Conservation (phyloP, 2,113 vertebrate species). For the Psettodes erumei region DNA sequence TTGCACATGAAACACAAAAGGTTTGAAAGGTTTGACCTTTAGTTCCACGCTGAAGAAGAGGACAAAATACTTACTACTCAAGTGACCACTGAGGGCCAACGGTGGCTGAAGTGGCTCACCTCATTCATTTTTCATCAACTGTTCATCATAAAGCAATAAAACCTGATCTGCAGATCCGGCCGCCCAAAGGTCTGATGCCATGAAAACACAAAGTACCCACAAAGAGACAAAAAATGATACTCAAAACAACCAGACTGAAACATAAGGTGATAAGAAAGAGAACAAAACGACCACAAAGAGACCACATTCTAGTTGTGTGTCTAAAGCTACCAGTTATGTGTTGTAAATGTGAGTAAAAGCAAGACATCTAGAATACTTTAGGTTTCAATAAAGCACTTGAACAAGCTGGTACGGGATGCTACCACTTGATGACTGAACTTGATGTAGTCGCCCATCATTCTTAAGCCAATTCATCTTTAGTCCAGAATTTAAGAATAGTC, state of each 20-base stretch:
- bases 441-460: no score
- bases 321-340: not conserved
- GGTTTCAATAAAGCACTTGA: not conserved
- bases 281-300: not conserved
- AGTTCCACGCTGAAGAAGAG: not conserved
- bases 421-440: not conserved
- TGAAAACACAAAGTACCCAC: not conserved
- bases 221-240: no score
- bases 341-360: not conserved
- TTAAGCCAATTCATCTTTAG: no score
- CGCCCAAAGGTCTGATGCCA: no score
- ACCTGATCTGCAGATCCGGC: not conserved
- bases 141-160: not conserved
- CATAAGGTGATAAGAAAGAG: not conserved
- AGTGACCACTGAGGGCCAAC: not conserved
- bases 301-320: not conserved
- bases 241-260: not conserved
- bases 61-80: not conserved
- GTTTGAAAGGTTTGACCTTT: slow-evolving; percentile 1
- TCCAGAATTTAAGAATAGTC: not conserved
- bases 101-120: not conserved
- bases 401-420: not conserved
- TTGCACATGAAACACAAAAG: slow-evolving; percentile 4
- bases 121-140: not conserved
- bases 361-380: not conserved